These are phyloP conservation scores for Microcebus lehilahytsara DNA, from an alignment of 2,113 vertebrate genomes.

Conservation along the genomic window DNA sequence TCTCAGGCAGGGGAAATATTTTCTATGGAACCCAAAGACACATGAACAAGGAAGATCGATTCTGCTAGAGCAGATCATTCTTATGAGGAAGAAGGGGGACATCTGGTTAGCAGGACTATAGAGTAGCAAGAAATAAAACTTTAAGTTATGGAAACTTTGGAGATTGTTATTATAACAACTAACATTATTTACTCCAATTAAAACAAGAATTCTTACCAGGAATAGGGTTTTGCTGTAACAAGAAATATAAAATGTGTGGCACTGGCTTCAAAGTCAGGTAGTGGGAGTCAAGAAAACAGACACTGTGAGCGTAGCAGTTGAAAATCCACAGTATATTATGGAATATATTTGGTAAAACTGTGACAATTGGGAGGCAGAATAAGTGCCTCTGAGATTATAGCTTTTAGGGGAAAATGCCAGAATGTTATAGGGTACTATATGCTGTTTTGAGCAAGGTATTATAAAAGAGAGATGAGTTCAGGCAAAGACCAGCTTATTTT, in stretches of 20 bases:
- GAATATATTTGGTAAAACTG: background rate
- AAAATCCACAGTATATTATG: background rate
- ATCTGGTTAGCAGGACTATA: background rate
- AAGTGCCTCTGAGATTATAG: background rate
- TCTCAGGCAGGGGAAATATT: background rate
- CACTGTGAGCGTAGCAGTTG: background rate
- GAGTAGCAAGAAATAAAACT: slow-evolving; percentile 5
- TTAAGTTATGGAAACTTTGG: background rate
- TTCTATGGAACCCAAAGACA: background rate
- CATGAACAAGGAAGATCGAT: background rate
- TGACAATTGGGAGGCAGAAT: background rate
- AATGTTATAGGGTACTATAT: background rate
- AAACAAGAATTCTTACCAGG: slow-evolving; percentile 31
- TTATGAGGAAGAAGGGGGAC: background rate
- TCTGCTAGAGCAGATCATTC: background rate
- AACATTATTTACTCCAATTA: background rate
- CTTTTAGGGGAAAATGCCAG: background rate
- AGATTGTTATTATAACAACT: background rate
- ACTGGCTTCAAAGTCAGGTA: background rate
- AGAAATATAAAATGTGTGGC: background rate
- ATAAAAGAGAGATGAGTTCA: background rate
- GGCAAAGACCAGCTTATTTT: background rate
- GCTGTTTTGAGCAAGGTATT: background rate
- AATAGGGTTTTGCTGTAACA: background rate
- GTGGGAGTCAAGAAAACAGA: background rate